phyloP scores from a whole-genome alignment of 2,888 invertebrate genomes.

The Leistus spinibarbis region DNA sequence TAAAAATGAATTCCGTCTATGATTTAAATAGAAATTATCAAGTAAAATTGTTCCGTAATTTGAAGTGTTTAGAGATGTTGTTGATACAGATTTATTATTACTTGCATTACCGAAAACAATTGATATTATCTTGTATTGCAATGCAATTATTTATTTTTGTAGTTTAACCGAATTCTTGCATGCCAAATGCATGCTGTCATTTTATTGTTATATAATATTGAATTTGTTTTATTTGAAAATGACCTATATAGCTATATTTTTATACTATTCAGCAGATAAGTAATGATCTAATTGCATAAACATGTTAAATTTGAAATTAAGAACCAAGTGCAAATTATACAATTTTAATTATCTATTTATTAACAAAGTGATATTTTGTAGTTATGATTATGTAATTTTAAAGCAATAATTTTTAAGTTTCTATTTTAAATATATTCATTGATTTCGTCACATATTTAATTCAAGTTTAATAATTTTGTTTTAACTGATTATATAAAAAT shows the following conservation, averaged over 20 bases:
- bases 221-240: not conserved
- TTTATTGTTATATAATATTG: not conserved
- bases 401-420: too few species aligned
- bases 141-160: not conserved
- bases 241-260: not conserved
- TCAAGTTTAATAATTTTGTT: too few species aligned
- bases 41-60: not conserved
- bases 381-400: too few species aligned
- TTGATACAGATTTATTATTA: not conserved
- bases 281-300: not conserved
- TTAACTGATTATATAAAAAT: too few species aligned
- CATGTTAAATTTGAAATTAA: not conserved
- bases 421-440: too few species aligned
- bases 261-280: not conserved
- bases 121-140: not conserved
- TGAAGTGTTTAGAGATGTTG: not conserved
- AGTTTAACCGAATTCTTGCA: not conserved
- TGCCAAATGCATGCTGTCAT: not conserved
- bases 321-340: not conserved
- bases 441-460: too few species aligned
- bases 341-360: not conserved
- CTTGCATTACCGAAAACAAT: not conserved
- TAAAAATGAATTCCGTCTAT: too few species aligned
- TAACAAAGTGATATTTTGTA: not conserved
- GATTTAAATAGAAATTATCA: too few species aligned